phyloP scores from a whole-genome alignment of 2,113 vertebrate genomes.

The Eclectus roratus region DNA sequence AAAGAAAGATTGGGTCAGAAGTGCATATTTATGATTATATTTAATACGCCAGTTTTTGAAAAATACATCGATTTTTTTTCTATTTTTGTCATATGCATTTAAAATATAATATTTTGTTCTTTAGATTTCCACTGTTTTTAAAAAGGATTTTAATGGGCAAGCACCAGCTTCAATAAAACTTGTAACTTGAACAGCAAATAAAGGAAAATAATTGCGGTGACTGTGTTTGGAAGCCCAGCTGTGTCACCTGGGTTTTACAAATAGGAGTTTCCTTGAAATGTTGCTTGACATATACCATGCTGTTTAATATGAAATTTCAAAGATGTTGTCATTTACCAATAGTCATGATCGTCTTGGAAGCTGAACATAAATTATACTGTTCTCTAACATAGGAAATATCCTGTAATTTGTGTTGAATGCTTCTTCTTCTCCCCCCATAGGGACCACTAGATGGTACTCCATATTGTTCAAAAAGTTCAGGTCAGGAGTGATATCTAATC shows the following conservation, averaged over 20 bases:
- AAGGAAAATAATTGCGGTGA: neutral
- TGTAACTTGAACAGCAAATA: neutral
- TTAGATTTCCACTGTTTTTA: neutral
- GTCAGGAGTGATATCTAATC: neutral
- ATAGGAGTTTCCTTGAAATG: neutral
- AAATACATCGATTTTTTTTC: neutral
- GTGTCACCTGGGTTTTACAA: neutral
- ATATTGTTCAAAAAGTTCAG: neutral
- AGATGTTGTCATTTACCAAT: neutral
- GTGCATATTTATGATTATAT: neutral
- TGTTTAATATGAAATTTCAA: neutral
- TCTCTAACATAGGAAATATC: neutral
- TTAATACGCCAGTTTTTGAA: neutral
- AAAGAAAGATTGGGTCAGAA: constrained; percentile 6
- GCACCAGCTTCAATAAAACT: neutral
- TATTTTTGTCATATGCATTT: neutral
- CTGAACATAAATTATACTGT: neutral
- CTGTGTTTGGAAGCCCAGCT: neutral
- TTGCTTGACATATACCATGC: neutral
- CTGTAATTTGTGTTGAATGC: neutral
- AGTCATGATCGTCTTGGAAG: neutral
- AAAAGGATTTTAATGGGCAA: neutral
- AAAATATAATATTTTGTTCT: neutral
- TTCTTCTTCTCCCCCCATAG: neutral
- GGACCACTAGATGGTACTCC: neutral